Conservation (phyloP, 2,797 vertebrate genomes). For the Neosilurus mollespiculum region DNA sequence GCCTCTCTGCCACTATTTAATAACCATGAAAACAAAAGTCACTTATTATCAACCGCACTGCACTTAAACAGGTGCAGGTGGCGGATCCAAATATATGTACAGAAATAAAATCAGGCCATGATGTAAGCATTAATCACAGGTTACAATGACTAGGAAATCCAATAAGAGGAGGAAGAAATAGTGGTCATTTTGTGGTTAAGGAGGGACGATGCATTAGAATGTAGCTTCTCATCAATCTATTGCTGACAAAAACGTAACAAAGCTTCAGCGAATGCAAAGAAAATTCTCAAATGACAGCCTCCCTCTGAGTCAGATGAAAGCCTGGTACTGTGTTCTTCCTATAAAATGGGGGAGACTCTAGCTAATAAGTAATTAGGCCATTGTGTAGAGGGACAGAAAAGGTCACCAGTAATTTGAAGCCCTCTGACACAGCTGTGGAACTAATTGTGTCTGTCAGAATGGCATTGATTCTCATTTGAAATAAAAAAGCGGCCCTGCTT, state of each 20-base stretch:
- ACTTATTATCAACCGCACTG: constrained; percentile 56
- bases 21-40: constrained; percentile 54
- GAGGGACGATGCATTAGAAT: constrained; percentile 47
- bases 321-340: constrained; percentile 39
- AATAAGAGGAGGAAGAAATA: constrained; percentile 56
- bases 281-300: constrained; percentile 44
- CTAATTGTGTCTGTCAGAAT: constrained; percentile 69
- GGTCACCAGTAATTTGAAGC: constrained; percentile 67
- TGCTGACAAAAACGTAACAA: constrained; percentile 59
- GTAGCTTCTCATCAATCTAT: constrained; percentile 59
- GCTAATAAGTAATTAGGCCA: constrained; percentile 69
- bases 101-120: constrained; percentile 46
- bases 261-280: constrained; percentile 54
- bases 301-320: constrained; percentile 58
- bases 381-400: constrained; percentile 65
- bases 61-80: constrained; percentile 40
- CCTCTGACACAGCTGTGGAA: constrained; percentile 70
- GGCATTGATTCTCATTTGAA: constrained; percentile 71
- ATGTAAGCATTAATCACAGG: constrained; percentile 56
- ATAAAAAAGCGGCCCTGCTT: constrained; percentile 67
- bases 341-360: constrained; percentile 58
- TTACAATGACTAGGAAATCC: constrained; percentile 55
- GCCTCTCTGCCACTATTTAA: constrained; percentile 42
- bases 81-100: constrained; percentile 28
- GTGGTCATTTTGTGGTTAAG: constrained; percentile 43